Base-by-base conservation (phyloP, 2,113 vertebrate genomes). In the Pogonocichla stellata region DNA sequence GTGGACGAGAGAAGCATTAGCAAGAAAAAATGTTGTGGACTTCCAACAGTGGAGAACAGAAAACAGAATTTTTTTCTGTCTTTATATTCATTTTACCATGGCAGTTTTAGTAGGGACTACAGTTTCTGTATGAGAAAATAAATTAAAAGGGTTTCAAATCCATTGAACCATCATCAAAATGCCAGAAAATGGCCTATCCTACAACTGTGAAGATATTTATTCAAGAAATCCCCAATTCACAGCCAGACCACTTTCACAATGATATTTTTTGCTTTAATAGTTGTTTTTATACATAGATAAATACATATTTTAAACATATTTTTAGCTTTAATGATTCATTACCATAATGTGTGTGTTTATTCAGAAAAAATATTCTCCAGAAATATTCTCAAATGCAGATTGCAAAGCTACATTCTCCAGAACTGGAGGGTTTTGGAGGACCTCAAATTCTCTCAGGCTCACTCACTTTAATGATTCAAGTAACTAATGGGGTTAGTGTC, bases 381-480 rank as follows among this genome's bases (percentile, higher is more conserved):
- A 51, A 45, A 45, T 45, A 45, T 45, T 45, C 43, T 78, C 86
- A 90, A 95, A 83, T 47, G 38, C 19, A 94, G 82, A 90, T 54
- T 78, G 72, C 54, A 95, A 95, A 86, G 29, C 29, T 31, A 66
- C 74, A 58, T 33, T 80, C 50, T 83, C 36, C 72, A 86, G 60
- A 93, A 86, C 56, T 74, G 66, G 24, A 90, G 74, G 31, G 22
- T 80, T 94, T 88, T 90, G 81, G 84, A 90, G 75, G 70, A 80
- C 60, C 65, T 88, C 65, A 48, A 69, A 79, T 91, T 94, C 86
- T 90, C 61, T 54, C 64, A 78, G 60, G n/a, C 51, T 95, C 75
- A 86, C 64, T 73, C 82, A 58, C 47, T 85, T 95, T 94, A 96
- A 96, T 95, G 82, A 92, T 67, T 40, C 67, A 87, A 81, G 42